phyloP scores from a whole-genome alignment of 1,140 invertebrate species.

The Drosophila nigromelanica region DNA sequence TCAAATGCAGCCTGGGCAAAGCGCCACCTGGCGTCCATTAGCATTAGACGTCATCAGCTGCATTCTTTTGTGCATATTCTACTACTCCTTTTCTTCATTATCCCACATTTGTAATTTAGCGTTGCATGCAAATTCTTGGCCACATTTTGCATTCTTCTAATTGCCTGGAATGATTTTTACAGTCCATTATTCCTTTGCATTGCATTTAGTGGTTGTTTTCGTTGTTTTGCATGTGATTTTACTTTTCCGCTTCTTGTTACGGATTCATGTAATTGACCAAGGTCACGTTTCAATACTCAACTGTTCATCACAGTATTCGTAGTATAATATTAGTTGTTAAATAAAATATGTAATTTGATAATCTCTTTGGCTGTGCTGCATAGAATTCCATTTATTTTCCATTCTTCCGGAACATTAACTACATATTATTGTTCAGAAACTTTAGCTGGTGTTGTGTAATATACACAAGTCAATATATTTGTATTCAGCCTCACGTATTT shows the following conservation, averaged over 20 bases:
- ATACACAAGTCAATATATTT: background rate
- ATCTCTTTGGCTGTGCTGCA: background rate
- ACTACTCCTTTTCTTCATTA: constrained; percentile 23
- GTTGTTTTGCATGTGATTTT: no score
- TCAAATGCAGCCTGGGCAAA: constrained; percentile 8
- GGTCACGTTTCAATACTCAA: no score
- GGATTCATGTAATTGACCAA: no score
- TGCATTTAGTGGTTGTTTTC: background rate
- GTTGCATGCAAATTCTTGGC: constrained; percentile 51
- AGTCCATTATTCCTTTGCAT: constrained; percentile 8
- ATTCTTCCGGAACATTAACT: constrained; percentile 31
- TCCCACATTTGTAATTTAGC: constrained; percentile 14
- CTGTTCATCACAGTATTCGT: no score
- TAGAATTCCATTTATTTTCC: constrained; percentile 3
- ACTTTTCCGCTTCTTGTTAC: no score
- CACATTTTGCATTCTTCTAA: constrained; percentile 16
- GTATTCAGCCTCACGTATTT: background rate
- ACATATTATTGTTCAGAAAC: background rate
- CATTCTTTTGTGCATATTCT: constrained; percentile 9
- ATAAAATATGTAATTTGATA: constrained; percentile 6
- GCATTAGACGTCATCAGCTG: constrained; percentile 17
- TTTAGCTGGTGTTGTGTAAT: background rate
- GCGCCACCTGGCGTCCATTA: constrained; percentile 44
- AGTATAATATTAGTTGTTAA: background rate
- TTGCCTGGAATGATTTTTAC: constrained; percentile 10